Percentiles rank a stretch among this genome's conserved stretches.
These are phyloP conservation scores for Papilio polytes DNA, from an alignment of 1,140 invertebrate genomes.

Conservation along the genomic window DNA sequence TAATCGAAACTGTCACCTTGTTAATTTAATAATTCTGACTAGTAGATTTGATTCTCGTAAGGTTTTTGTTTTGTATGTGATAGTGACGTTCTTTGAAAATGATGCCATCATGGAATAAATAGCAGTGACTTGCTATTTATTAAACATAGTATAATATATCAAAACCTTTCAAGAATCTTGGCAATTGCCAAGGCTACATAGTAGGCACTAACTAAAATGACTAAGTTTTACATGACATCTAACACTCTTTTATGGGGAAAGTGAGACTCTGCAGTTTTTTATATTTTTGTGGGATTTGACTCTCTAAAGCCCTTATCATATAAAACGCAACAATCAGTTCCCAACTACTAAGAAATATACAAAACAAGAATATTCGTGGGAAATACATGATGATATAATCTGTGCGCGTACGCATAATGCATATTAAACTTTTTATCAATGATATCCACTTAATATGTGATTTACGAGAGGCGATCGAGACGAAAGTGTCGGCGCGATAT, in stretches of 20 bases:
- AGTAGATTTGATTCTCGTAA: not conserved
- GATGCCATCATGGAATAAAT: too few relatives aligned
- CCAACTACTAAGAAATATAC: not conserved
- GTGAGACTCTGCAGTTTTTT: too few relatives aligned
- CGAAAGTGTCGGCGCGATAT: constrained; percentile 52
- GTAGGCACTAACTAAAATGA: too few relatives aligned
- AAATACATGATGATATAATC: constrained; percentile 12
- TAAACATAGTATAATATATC: too few relatives aligned
- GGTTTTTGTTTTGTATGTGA: too few relatives aligned
- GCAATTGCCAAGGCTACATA: too few relatives aligned
- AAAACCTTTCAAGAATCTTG: too few relatives aligned
- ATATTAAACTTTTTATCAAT: not conserved
- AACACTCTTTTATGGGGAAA: too few relatives aligned
- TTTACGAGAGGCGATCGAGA: constrained; percentile 44
- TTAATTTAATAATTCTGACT: not conserved
- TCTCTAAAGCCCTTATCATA: not conserved
- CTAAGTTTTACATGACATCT: too few relatives aligned
- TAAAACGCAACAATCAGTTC: not conserved
- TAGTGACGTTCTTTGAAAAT: too few relatives aligned
- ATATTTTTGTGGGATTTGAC: too few relatives aligned
- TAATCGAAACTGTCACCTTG: not conserved
- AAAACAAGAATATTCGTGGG: constrained; percentile 13
- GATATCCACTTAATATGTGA: constrained; percentile 48
- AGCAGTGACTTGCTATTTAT: too few relatives aligned
- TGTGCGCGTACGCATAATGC: not conserved